Evolutionary conservation across 2,888 invertebrate genomes (phyloP), one percentile per base, ranked within the genome.

Genomic region (Ennomos erosarius): DNA sequence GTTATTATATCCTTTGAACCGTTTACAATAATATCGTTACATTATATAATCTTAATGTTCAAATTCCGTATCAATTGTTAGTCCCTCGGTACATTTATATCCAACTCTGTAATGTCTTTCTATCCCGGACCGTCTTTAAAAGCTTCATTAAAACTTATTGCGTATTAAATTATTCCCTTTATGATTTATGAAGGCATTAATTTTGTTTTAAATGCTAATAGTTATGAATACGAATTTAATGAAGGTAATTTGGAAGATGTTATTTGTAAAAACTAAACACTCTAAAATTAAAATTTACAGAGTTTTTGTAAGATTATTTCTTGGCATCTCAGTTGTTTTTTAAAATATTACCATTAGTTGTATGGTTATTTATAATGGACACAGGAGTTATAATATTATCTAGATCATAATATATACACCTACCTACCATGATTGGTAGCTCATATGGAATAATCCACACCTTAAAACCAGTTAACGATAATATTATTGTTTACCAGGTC

Each of bases 101-200:
- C 62, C 63, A 64, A 65, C 68, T 62, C 50, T 65, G 63, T 56
- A 63, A 62, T 70, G 69, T 67, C 42, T 47, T 49, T 49, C 48
- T 46, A 40, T 58, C 67, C 63, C 58, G 55, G 44, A 39, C 43
- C 45, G 57, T 70, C 52, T 65, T 67, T 62, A 67, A 64, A 71
- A 64, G 64, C 62, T 68, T 70, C 67, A 72, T 74, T 70, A 71
- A 70, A 74, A 71, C 68, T 72, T 74, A 69, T 70, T 67, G 66
- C 67, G 48, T 73, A 71, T 68, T 68, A 68, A 74, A 66, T 71
- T 66, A 71, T 71, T 75, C 67, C 60, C 66, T 67, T 46, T 67
- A 62, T 64, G 59, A 72, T 74, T 67, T 71, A 70, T 67, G 67
- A 64, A 64, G 59, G 65, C 50, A 62, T 65, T 68, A 64, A 58